Evolutionary conservation across 2,113 vertebrate genomes (phyloP), one percentile per base, ranked within the genome.

Genomic region (Leptobrachium ailaonicum): DNA sequence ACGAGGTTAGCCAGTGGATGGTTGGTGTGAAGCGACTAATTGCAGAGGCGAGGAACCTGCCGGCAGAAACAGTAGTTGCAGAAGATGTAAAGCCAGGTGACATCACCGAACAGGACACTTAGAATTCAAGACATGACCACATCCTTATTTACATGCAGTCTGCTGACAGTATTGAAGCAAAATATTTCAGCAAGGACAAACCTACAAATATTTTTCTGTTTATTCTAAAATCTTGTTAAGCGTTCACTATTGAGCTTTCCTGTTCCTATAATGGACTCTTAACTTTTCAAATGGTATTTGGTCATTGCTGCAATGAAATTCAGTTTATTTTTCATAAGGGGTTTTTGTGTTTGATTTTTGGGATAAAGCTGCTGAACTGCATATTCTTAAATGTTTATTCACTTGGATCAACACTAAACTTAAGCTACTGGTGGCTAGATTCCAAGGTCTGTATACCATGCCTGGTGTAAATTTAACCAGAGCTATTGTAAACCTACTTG

Each of bases 1-100:
- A 94, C 0, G 97, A 99, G 85, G 97, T 99, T 85, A 96, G 95
- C 87, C 97, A 96, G 83, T 98, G 97, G 97, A 95, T 99, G 96
- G 97, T 98, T 3, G 97, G 96, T 0, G 89, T 98, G 41, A 99
- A 99, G 79, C 92, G 95, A 63, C 92, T 99, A 71, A 98, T 99
- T 50, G 96, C 96, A 0, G 96, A 98, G 88, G 92, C 86, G 0
- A 93, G 91, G 73, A 93, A 83, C 70, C 87, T 96, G 40, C 91
- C 87, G 58, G 79, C 88, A 5, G 83, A 73, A 0, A 85, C 85
- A 12, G 71, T 74, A 0, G 68, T 84, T 20, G 63, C 11, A 0
- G 70, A 62, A 0, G 79, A 80, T 0, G 6, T 80, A 42, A 11
- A 45, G 1, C n/a, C 42, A 50, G 14, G 9, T 42, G 79, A 69